Base-by-base conservation (phyloP, 1,140 invertebrate genomes). In the Cotesia typhae region DNA sequence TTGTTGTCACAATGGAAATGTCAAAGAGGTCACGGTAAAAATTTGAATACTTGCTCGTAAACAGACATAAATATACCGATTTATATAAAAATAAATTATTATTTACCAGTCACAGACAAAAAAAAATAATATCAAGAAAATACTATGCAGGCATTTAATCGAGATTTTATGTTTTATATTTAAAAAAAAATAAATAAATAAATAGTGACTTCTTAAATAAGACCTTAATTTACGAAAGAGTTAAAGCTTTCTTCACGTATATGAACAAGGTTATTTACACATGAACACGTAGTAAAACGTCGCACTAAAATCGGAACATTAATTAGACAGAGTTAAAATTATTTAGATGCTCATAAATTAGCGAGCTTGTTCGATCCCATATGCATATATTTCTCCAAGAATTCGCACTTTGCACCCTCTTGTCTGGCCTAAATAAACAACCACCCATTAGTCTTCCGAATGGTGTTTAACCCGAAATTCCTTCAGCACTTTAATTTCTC, bases 211-310 rank as follows among this genome's bases (percentile, higher is more conserved):
- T 12, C 35, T 66, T 61, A 37, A 47, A 66, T 51, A 41, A 61
- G 65, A 67, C 55, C 67, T 37, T 17, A 47, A 71, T 71, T 70
- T 70, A 70, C n/a, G 5, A 52, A 70, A 38, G 57, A 59, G 61
- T 70, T 10, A 51, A 47, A 41, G 57, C 5, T 47, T 47, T 47
- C 41, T 20, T 47, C 47, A 20, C 14, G n/a, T 20, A 38, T 61
- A 53, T 71, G 28, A 37, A 64, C 28, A 9, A 65, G 53, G 55
- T 61, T 64, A 71, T 71, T 64, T 36, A n/a, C 60, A n/a, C 28
- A 14, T 35, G 41, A 28, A 70, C 28, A 28, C 28, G 5, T 47
- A 10, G 41, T 9, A 47, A 9, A 47, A 47, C 41, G 53, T 60
- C 47, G 28, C 28, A 28, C 28, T 28, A 28, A 71, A 64, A 71